Evolutionary conservation across 2,888 invertebrate genomes (phyloP).

Genomic region (Ectobius pallidus): DNA sequence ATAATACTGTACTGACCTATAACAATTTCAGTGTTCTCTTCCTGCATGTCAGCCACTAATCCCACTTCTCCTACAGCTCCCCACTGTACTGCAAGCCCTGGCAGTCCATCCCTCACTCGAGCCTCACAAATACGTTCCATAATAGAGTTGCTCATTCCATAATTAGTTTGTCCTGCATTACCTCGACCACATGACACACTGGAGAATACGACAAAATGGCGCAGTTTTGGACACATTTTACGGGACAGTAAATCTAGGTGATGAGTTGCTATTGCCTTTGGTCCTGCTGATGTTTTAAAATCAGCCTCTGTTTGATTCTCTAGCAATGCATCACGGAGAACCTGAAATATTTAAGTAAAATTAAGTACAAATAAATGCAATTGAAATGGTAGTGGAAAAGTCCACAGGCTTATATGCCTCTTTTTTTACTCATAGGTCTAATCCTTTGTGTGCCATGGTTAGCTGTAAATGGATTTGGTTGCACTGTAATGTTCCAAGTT

Average conservation of each 20-base stretch:
- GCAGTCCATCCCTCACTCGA: constrained; percentile 70
- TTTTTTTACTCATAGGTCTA: too few relatives aligned
- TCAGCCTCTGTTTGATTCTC: constrained; percentile 75
- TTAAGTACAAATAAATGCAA: too few relatives aligned
- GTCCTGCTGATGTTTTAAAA: constrained; percentile 70
- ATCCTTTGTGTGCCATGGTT: too few relatives aligned
- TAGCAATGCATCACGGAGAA: constrained; percentile 73
- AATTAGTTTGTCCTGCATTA: constrained; percentile 90
- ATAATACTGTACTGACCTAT: constrained; percentile 62
- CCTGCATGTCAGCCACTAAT: constrained; percentile 62
- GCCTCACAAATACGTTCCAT: constrained; percentile 88
- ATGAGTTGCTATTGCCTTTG: constrained; percentile 83
- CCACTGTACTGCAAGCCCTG: constrained; percentile 89
- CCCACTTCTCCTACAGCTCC: constrained; percentile 90
- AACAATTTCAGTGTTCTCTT: constrained; percentile 70
- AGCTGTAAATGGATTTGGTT: too few relatives aligned
- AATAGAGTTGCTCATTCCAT: constrained; percentile 87
- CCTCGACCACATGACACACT: constrained; percentile 91
- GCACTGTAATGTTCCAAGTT: too few relatives aligned
- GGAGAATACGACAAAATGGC: constrained; percentile 88
- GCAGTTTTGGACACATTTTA: constrained; percentile 59
- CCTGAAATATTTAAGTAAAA: constrained; percentile 28
- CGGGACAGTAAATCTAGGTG: constrained; percentile 74
- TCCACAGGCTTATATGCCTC: too few relatives aligned
- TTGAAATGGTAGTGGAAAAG: too few relatives aligned